Percentiles rank a stretch among this genome's conserved stretches.
phyloP scores from a whole-genome alignment of 2,888 invertebrate genomes.

The Andricus curvator region DNA sequence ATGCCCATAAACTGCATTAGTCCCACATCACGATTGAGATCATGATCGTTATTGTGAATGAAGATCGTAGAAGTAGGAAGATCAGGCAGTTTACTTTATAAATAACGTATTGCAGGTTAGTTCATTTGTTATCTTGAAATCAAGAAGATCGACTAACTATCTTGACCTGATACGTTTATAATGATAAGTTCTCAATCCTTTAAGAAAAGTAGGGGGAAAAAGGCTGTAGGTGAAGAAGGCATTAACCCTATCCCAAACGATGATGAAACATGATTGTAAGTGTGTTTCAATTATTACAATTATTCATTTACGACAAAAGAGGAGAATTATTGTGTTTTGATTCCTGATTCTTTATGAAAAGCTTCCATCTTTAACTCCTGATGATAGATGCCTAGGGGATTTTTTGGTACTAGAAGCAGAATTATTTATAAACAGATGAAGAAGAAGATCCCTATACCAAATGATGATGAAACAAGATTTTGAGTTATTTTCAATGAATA shows the following conservation, averaged over 20 bases:
- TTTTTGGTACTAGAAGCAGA: too few species aligned
- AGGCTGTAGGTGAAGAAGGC: not conserved
- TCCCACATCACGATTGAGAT: not conserved
- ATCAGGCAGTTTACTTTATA: not conserved
- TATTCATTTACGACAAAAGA: too few species aligned
- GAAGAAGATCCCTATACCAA: constrained; percentile 55
- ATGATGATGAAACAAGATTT: not conserved
- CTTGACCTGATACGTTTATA: constrained; percentile 71
- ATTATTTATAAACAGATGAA: too few species aligned
- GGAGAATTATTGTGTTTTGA: too few species aligned
- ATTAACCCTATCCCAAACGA: too few species aligned
- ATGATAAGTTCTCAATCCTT: constrained; percentile 65
- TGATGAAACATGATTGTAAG: too few species aligned
- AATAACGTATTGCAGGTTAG: not conserved
- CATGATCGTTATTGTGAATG: not conserved
- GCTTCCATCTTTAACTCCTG: too few species aligned
- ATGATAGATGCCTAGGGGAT: too few species aligned
- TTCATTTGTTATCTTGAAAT: constrained; percentile 20
- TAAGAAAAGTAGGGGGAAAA: not conserved
- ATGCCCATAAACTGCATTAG: constrained; percentile 3
- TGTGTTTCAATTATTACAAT: too few species aligned
- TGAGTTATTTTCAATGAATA: not conserved
- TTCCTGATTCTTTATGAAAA: too few species aligned
- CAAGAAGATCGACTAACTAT: not conserved
- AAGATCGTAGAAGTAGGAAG: not conserved